Base-by-base conservation (phyloP, 2,113 vertebrate genomes). In the Sisor rabdophorus region DNA sequence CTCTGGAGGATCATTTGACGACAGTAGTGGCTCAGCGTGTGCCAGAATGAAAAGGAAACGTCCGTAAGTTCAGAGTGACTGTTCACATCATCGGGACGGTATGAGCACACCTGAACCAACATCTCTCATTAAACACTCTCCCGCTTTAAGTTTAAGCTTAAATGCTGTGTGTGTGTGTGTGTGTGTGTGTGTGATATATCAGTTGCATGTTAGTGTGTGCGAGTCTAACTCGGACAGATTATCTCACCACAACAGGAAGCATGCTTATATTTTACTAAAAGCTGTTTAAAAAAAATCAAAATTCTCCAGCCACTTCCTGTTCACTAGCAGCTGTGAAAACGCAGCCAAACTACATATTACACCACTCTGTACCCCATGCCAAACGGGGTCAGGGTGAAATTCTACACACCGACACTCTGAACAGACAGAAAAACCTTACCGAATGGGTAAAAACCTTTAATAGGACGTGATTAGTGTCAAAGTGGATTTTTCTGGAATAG, bases 301-400 rank as follows among this genome's bases (percentile, higher is more conserved):
- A 19, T 70, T 52, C 28, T 76, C 60, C 73, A 60, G 52, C 73
- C 81, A 60, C 69, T 82, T 79, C 77, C 81, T 79, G 68, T 73
- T 63, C 52, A 32, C 30, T 54, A 65, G 67, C 80, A 82, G 80
- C 80, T 82, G 80, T 82, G 40, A 72, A 82, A 82, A 79, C 67
- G 71, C 56, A 59, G 72, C 72, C 52, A 72, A 50, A 50, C 70
- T 71, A 75, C 55, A 64, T 55, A 53, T 60, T 52, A 73, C 54
- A 47, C 16, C 68, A 52, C 40, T 55, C 74, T 22, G 55, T 36
- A 11, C 56, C 65, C 63, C 55, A n/a, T 40, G 30, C 53, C 40
- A n/a, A 47, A 78, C 71, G 55, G 71, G 76, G 63, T 64, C 50
- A 71, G 9, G 16, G n/a, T 17, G 24, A 67, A 61, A 36, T 40